A percentile compares a stretch with the other conserved stretches of the same genome.
Evolutionary conservation across 1,140 invertebrate genomes (phyloP).

Genomic region (Dreissena polymorpha): DNA sequence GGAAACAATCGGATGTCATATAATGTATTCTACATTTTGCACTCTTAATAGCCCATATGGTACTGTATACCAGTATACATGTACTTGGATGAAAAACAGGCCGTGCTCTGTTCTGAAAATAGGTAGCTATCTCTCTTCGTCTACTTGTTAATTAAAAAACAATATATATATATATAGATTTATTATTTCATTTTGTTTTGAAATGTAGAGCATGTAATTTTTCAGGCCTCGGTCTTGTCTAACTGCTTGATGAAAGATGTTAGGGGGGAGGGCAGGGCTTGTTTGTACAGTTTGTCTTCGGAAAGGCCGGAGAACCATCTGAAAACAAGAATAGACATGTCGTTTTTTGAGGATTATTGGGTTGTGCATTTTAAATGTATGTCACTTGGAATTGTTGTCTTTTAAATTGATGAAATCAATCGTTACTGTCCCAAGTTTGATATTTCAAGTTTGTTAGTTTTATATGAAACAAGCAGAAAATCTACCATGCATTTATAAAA

Average conservation of each 20-base stretch:
- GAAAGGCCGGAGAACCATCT: conserved; percentile 35
- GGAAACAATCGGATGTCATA: no score
- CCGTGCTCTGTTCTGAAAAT: no score
- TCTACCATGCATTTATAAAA: background rate
- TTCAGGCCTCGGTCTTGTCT: no score
- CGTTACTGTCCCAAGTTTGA: background rate
- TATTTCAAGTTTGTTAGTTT: background rate
- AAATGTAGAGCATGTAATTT: no score
- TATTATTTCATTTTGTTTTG: no score
- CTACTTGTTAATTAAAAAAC: no score
- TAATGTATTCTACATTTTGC: no score
- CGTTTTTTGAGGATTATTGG: background rate
- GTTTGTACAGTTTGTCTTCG: conserved; percentile 45
- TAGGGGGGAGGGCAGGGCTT: conserved; percentile 29
- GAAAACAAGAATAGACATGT: background rate
- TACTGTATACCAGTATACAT: no score
- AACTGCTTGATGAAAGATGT: background rate
- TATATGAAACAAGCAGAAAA: background rate
- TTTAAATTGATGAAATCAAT: background rate
- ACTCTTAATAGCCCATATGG: no score
- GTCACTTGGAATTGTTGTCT: background rate
- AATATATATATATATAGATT: no score
- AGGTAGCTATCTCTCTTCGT: no score
- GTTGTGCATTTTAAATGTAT: background rate
- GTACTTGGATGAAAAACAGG: no score